Evolutionary conservation across 2,888 invertebrate species (phyloP), one percentile per base, ranked within the genome.

Genomic region (Suillia variegata): DNA sequence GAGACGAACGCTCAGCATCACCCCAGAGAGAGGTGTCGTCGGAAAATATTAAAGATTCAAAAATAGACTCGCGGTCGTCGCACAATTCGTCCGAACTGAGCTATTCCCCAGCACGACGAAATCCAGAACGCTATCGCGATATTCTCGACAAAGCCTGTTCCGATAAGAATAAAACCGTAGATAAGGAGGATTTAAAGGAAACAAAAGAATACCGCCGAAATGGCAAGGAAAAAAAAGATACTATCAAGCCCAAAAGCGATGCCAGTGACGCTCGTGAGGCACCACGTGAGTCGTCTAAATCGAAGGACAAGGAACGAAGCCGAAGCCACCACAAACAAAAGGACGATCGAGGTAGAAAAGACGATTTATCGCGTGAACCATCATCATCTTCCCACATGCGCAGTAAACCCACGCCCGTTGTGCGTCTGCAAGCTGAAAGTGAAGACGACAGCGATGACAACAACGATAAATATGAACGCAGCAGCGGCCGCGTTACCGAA

Each of bases 91-190:
- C 83, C 15, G 85, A 85, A 57, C 79, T 89, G 53, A 89, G 89
- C 68, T 89, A 89, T 70, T 90, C 90, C 0, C 90, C 90, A 0
- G 87, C 89, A 0, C 84, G 87, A 2, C 84, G 87, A 15, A 86
- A 88, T 78, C 89, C 90, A 0, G 89, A 89, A 69, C 84, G 89
- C 1, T 89, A 90, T 74, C 85, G 84, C 22, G 89, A 89, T 62
- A 86, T 88, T 45, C 81, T 88, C 33, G 86, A 87, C 47, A 63
- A 62, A 52, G 38, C 20, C 10, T 5, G n/a, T 10, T 18, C 38
- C 2, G 54, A 52, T 10, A 42, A 54, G n/a, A 60, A 50, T 20
- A 49, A 61, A 15, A 38, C 33, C 3, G 34, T 47, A 17, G 33
- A 45, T 3, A 31, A 51, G 13, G 53, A 54, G 10, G 17, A 62